Evolutionary conservation across 2,797 vertebrate genomes (phyloP).

Genomic region (Simalia tracyae): DNA sequence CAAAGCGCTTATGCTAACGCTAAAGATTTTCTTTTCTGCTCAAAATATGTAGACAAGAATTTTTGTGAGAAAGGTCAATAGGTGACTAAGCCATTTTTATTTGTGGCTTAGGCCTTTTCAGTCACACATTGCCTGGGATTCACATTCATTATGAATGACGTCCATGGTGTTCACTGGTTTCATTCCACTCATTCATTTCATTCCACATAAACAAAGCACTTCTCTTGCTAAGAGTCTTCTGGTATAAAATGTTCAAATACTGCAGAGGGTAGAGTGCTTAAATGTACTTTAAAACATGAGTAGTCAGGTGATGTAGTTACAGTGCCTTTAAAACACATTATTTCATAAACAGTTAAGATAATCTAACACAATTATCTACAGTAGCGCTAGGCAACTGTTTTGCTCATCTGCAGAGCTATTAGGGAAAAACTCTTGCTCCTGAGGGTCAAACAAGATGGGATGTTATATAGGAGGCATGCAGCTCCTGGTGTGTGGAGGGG

Average conservation of each 20-base stretch:
- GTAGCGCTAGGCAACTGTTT: neutral
- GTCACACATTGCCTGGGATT: neutral
- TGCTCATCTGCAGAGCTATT: neutral
- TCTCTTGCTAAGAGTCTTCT: neutral
- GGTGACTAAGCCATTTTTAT: neutral
- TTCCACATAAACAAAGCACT: neutral
- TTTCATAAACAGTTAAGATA: neutral
- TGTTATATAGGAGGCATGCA: neutral
- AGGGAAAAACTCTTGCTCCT: neutral
- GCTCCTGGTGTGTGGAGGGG: neutral
- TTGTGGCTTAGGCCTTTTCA: neutral
- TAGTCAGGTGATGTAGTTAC: neutral
- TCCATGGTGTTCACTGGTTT: neutral
- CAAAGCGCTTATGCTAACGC: neutral
- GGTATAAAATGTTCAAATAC: neutral
- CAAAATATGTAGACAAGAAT: neutral
- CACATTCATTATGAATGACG: neutral
- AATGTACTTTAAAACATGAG: neutral
- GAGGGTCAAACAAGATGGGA: neutral
- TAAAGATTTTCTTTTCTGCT: rapidly evolving
- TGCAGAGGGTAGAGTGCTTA: neutral
- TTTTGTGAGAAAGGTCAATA: neutral
- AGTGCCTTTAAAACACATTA: neutral
- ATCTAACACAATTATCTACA: neutral
- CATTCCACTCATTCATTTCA: neutral